Percentiles rank a stretch among this genome's conserved stretches.
Conservation (phyloP, 2,113 vertebrate genomes). For the Cavia porcellus region DNA sequence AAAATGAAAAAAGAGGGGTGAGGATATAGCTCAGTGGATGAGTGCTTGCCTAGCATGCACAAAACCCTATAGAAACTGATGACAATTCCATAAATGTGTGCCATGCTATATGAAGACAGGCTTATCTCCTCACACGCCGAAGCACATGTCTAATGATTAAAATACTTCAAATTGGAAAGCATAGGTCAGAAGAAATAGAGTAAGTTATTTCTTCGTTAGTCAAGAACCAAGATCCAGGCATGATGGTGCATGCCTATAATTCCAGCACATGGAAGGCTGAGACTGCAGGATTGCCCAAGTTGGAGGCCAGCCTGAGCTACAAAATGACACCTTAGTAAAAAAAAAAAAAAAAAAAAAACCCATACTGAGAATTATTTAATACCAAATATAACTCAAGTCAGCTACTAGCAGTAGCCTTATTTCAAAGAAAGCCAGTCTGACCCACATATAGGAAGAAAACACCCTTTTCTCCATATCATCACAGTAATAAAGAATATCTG, state of each 20-base stretch:
- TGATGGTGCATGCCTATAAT: not conserved
- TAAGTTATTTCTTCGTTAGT: conserved; percentile 39
- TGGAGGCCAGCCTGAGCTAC: not conserved
- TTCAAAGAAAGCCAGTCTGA: conserved; percentile 35
- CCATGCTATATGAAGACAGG: not conserved
- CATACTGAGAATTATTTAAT: conserved; percentile 29
- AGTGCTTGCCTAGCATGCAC: too few species aligned
- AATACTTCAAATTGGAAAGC: conserved; percentile 55
- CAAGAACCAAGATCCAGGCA: not conserved
- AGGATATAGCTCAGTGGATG: not conserved
- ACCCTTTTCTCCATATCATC: not conserved
- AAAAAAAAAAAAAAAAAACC: not conserved
- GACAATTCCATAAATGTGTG: not conserved
- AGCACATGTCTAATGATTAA: not conserved
- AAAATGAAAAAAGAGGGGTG: not conserved
- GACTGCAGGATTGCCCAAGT: not conserved
- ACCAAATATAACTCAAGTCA: conserved; percentile 48
- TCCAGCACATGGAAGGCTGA: not conserved
- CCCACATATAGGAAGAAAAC: conserved; percentile 50
- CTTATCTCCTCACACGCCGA: not conserved
- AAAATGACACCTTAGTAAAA: not conserved
- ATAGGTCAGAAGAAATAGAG: not conserved
- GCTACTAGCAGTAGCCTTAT: conserved; percentile 15
- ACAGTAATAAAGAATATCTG: conserved; percentile 32
- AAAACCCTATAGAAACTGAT: conserved; percentile 7